phyloP scores from a whole-genome alignment of 2,113 vertebrate species.

The Antidorcas marsupialis region DNA sequence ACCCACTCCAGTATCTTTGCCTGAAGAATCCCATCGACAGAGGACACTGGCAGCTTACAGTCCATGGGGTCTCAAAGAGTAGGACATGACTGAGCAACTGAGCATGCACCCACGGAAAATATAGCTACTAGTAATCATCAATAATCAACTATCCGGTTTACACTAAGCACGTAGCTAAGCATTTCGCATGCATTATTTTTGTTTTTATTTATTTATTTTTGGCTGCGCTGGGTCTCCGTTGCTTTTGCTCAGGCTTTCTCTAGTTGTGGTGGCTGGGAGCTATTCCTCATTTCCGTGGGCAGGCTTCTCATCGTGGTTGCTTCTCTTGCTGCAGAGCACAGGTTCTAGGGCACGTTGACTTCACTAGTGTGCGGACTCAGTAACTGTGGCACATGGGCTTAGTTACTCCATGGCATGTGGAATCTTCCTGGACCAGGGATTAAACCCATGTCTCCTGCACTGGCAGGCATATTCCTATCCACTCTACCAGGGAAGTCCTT shows the following conservation, averaged over 20 bases:
- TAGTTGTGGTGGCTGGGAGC: background rate
- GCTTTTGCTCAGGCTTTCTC: background rate
- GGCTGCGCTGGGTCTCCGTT: background rate
- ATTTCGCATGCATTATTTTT: background rate
- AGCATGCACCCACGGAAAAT: background rate
- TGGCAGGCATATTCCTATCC: background rate
- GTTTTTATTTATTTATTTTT: background rate
- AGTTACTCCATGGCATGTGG: background rate
- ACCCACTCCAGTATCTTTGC: background rate
- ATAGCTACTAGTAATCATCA: background rate
- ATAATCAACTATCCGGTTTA: background rate
- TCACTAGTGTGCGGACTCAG: background rate
- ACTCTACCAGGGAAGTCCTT: background rate
- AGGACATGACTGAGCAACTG: background rate
- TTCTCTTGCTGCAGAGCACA: background rate
- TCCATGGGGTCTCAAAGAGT: background rate
- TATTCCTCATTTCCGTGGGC: background rate
- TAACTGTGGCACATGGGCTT: background rate
- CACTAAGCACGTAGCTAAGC: background rate
- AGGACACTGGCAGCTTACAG: background rate
- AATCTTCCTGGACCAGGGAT: background rate
- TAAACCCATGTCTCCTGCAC: background rate
- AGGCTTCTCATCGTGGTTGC: background rate
- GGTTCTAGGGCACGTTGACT: background rate
- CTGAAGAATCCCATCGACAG: background rate